phyloP scores from a whole-genome alignment of 2,888 invertebrate species.

The Protodeltote pygarga region DNA sequence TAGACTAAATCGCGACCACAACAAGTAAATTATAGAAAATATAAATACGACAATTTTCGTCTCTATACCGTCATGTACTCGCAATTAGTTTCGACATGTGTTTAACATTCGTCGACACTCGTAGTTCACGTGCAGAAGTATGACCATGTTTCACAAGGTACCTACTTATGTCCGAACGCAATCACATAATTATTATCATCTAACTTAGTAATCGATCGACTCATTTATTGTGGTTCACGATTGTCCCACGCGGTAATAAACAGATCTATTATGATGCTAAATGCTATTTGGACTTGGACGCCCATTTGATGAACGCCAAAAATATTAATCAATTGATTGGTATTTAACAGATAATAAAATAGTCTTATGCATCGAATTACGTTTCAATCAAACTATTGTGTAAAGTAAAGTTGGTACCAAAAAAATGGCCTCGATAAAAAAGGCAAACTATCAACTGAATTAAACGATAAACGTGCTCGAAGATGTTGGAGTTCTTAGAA shows the following conservation, averaged over 20 bases:
- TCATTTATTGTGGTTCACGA: constrained; percentile 40
- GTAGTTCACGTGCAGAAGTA: constrained; percentile 54
- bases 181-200: constrained; percentile 56
- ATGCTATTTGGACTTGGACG: constrained; percentile 19
- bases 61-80: constrained; percentile 45
- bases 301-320: constrained; percentile 18
- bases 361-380: too few species aligned
- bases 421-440: constrained; percentile 15
- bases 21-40: constrained; percentile 33
- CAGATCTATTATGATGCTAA: constrained; percentile 41
- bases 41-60: constrained; percentile 33
- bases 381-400: constrained; percentile 1
- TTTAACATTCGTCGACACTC: constrained; percentile 55
- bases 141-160: constrained; percentile 63
- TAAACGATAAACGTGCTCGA: constrained; percentile 10
- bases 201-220: constrained; percentile 46
- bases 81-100: constrained; percentile 62
- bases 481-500: constrained; percentile 16
- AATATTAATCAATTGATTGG: constrained; percentile 18
- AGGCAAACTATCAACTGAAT: constrained; percentile 10
- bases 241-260: constrained; percentile 37
- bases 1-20: too few species aligned
- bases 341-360: constrained; percentile 9
- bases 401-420: not conserved
- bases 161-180: constrained; percentile 52